Evolutionary conservation across 2,797 vertebrate genomes (phyloP).

Genomic region (Dryobates pubescens): DNA sequence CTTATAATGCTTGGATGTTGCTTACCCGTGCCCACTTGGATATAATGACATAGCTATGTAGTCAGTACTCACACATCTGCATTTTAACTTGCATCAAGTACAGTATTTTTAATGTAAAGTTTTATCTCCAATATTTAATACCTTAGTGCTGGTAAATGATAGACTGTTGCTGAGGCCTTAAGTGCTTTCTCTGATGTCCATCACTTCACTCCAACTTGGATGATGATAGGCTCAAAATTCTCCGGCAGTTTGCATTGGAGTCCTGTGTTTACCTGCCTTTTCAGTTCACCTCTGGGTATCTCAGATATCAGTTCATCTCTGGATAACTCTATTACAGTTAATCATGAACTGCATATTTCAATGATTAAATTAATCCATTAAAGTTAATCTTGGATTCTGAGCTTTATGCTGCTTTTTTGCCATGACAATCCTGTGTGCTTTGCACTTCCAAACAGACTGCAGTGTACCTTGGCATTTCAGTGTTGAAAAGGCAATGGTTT

Average conservation of each 20-base stretch:
- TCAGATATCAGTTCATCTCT: neutral
- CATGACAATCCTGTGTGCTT: neutral
- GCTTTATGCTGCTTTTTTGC: constrained; percentile 23
- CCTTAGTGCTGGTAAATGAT: neutral
- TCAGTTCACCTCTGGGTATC: neutral
- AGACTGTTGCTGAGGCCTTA: neutral
- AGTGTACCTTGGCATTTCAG: neutral
- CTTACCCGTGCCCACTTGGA: neutral
- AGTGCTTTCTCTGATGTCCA: neutral
- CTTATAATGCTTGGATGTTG: neutral
- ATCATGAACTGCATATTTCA: constrained; percentile 6
- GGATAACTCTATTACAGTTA: neutral
- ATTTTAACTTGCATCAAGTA: neutral
- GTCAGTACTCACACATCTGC: neutral
- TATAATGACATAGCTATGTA: neutral
- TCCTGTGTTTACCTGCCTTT: neutral
- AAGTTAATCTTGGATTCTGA: constrained; percentile 35
- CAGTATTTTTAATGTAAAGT: neutral
- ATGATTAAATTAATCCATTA: neutral
- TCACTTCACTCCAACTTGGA: neutral
- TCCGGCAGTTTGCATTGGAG: neutral
- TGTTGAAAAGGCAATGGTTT: constrained; percentile 24
- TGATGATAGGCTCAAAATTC: neutral
- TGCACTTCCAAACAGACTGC: neutral
- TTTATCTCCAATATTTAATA: neutral